Evolutionary conservation across 1,140 invertebrate species (phyloP).

Genomic region (Trichoplusia ni): DNA sequence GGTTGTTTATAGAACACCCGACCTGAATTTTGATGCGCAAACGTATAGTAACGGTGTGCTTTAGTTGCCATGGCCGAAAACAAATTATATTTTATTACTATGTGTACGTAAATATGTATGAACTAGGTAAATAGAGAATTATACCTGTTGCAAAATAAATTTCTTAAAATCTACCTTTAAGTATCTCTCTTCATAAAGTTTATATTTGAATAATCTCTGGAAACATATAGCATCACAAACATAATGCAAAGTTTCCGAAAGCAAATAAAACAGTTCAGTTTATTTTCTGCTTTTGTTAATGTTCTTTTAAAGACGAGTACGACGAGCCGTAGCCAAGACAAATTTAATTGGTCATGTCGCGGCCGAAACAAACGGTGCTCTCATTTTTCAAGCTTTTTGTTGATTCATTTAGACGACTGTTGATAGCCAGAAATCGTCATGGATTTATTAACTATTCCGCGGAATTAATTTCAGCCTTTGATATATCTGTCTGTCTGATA

Average conservation of each 20-base stretch:
- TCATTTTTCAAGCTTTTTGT: slow-evolving; percentile 16
- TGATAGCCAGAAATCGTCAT: not conserved
- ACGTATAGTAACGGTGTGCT: slow-evolving; percentile 26
- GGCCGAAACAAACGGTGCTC: not conserved
- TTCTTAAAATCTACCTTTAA: too few species aligned
- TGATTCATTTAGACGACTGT: not conserved
- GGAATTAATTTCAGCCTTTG: too few species aligned
- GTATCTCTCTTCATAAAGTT: too few species aligned
- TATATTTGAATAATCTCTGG: too few species aligned
- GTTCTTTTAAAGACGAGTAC: not conserved
- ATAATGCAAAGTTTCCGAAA: too few species aligned
- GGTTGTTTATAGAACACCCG: slow-evolving; percentile 44
- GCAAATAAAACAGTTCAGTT: too few species aligned
- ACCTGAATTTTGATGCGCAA: slow-evolving; percentile 51
- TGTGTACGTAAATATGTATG: slow-evolving; percentile 22
- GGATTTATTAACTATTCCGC: too few species aligned
- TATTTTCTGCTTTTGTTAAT: too few species aligned
- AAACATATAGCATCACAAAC: too few species aligned
- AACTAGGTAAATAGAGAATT: not conserved
- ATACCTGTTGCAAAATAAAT: too few species aligned
- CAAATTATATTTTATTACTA: slow-evolving; percentile 2
- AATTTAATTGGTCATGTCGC: slow-evolving; percentile 12
- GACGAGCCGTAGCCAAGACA: slow-evolving; percentile 2
- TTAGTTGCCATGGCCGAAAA: slow-evolving; percentile 29
- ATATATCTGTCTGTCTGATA: too few species aligned